Percentiles rank a stretch among this genome's conserved stretches.
Conservation (phyloP, 2,888 invertebrate genomes). For the Melanostoma scalare region DNA sequence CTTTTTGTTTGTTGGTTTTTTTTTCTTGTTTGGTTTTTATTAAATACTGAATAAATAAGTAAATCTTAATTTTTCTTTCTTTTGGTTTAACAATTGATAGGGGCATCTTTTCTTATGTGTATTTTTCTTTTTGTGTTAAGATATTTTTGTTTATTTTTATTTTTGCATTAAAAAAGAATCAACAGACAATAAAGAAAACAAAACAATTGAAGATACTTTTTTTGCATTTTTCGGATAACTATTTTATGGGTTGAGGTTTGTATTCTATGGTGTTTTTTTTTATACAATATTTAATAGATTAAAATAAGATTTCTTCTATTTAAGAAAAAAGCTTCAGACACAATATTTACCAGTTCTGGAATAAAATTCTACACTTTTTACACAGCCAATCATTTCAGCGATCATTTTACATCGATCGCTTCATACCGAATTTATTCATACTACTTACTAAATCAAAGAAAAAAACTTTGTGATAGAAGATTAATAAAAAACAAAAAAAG, state of each 20-base stretch:
- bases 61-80: slow-evolving; percentile 35
- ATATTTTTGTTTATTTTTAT: slow-evolving; percentile 27
- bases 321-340: slow-evolving; percentile 9
- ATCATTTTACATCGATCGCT: slow-evolving; percentile 36
- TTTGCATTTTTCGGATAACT: slow-evolving; percentile 23
- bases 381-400: slow-evolving; percentile 68
- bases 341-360: slow-evolving; percentile 35
- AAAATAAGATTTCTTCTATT: background rate
- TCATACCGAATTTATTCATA: slow-evolving; percentile 32
- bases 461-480: background rate
- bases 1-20: background rate
- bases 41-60: slow-evolving; percentile 60
- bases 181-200: slow-evolving; percentile 64
- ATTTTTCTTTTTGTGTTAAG: slow-evolving; percentile 19
- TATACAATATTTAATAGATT: background rate
- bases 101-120: slow-evolving; percentile 42
- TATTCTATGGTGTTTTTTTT: slow-evolving; percentile 52
- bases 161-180: slow-evolving; percentile 59
- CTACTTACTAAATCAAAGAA: slow-evolving; percentile 1
- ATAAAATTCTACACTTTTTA: slow-evolving; percentile 58
- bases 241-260: slow-evolving; percentile 49
- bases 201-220: slow-evolving; percentile 53
- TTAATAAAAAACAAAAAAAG: no score
- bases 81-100: slow-evolving; percentile 64
- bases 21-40: slow-evolving; percentile 23